Conservation (phyloP, 2,888 invertebrate genomes). For the Ptilodon capucinus region DNA sequence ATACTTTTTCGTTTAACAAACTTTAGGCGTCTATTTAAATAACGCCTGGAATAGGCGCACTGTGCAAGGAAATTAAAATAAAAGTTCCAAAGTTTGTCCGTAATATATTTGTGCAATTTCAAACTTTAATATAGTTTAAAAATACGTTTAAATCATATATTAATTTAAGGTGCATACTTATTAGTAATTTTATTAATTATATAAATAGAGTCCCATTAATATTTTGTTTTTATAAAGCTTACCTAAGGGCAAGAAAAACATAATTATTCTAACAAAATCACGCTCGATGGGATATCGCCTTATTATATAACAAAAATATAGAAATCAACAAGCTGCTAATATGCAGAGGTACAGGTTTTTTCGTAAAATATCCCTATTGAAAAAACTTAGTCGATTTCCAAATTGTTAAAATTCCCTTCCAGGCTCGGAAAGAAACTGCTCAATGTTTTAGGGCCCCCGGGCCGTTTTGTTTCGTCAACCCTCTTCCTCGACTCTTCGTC, state of each 20-base stretch:
- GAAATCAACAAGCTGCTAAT: too few species aligned
- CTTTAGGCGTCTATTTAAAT: neutral
- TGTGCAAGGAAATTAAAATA: conserved; percentile 30
- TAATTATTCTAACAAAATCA: too few species aligned
- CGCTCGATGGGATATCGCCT: too few species aligned
- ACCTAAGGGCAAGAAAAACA: too few species aligned
- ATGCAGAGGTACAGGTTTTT: too few species aligned
- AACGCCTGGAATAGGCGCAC: conserved; percentile 4
- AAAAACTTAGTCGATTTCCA: conserved; percentile 49
- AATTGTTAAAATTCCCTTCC: conserved; percentile 51
- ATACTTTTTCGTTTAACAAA: conserved; percentile 1
- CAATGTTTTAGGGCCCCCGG: conserved; percentile 44
- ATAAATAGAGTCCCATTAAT: too few species aligned
- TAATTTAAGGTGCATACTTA: too few species aligned
- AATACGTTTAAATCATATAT: too few species aligned
- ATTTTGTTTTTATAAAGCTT: too few species aligned
- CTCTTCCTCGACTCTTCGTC: conserved; percentile 50
- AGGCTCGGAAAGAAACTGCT: conserved; percentile 50
- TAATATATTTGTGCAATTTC: conserved; percentile 15
- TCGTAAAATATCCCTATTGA: too few species aligned
- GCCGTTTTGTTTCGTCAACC: conserved; percentile 53
- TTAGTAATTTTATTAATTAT: too few species aligned
- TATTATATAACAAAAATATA: too few species aligned
- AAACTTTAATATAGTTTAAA: conserved; percentile 15
- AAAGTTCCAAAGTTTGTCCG: conserved; percentile 13